A percentile compares a stretch with the other conserved stretches of the same genome.
phyloP scores from a whole-genome alignment of 2,113 vertebrate genomes.

The Symphodus melops region DNA sequence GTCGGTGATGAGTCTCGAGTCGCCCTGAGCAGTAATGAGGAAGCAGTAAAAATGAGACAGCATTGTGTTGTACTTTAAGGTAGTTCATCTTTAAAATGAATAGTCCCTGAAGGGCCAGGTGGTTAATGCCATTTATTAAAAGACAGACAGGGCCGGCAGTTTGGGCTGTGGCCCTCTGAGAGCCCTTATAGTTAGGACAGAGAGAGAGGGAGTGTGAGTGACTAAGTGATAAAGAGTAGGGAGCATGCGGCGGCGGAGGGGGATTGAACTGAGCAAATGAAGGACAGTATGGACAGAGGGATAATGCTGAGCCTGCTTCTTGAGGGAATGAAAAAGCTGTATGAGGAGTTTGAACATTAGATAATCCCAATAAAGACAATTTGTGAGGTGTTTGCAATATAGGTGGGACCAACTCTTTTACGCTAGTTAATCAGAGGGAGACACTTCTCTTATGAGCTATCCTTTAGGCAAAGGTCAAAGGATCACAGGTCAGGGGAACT shows the following conservation, averaged over 20 bases:
- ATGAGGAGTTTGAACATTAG: conserved; percentile 46
- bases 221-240: conserved; percentile 58
- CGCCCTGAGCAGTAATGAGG: conserved; percentile 83
- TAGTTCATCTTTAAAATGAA: conserved; percentile 89
- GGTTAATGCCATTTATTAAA: conserved; percentile 90
- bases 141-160: conserved; percentile 85
- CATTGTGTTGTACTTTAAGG: conserved; percentile 87
- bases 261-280: conserved; percentile 48
- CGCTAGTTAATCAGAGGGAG: conserved; percentile 15
- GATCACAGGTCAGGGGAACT: conserved; percentile 41
- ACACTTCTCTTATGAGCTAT: neutral
- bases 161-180: conserved; percentile 81
- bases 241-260: neutral
- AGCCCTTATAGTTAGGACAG: conserved; percentile 82
- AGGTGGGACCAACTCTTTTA: conserved; percentile 49
- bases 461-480: conserved; percentile 24
- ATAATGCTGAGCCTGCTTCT: conserved; percentile 54
- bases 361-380: conserved; percentile 54
- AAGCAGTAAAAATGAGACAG: conserved; percentile 84
- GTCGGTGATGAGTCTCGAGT: conserved; percentile 74
- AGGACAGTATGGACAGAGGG: conserved; percentile 49
- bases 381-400: conserved; percentile 63
- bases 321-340: conserved; percentile 61
- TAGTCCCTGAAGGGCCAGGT: conserved; percentile 85
- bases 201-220: conserved; percentile 61